Evolutionary conservation across 2,888 invertebrate genomes (phyloP), one percentile per base, ranked within the genome.

Genomic region (Perizoma affinitatum): DNA sequence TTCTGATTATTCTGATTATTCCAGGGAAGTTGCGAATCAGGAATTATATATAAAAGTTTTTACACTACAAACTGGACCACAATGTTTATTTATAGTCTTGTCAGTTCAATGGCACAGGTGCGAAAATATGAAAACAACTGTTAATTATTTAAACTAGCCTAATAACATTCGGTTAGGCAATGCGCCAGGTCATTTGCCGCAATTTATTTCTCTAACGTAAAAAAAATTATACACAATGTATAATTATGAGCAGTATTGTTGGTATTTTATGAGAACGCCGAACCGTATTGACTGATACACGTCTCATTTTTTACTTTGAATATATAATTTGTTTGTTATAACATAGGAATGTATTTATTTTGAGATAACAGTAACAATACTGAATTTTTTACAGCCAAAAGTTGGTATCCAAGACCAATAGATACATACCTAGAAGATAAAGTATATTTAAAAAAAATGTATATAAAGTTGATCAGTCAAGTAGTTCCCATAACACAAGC

Each of bases 101-200:
- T 66, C 66, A 61, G 65, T 59, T 66, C 68, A 69, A 66, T 68
- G 68, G 61, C 67, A 61, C 72, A 77, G 78, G 78, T 78, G 75
- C 46, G 60, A 66, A 72, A 57, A 61, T 56, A 51, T 33, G 58
- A 46, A 53, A 48, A 48, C 46, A 53, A 51, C 61, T 63, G 56
- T 65, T 68, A 68, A 66, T 65, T 70, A 58, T 63, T 62, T 55
- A 49, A 72, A 75, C 66, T 58, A 54, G 60, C 68, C 65, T 76
- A 76, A 75, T 78, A 68, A 73, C 69, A 56, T 58, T 60, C 54
- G 63, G 72, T 78, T 73, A 74, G 80, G 80, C 75, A 67, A 42
- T 7, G 47, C 46, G 79, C 80, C 80, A 80, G 78, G 59, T 71
- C 72, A 72, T 79, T 72, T 61, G 69, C 54, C 54, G 46, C 67